A percentile compares a stretch with the other conserved stretches of the same genome.
phyloP scores from a whole-genome alignment of 2,113 vertebrate genomes.

The Ginglymostoma cirratum region DNA sequence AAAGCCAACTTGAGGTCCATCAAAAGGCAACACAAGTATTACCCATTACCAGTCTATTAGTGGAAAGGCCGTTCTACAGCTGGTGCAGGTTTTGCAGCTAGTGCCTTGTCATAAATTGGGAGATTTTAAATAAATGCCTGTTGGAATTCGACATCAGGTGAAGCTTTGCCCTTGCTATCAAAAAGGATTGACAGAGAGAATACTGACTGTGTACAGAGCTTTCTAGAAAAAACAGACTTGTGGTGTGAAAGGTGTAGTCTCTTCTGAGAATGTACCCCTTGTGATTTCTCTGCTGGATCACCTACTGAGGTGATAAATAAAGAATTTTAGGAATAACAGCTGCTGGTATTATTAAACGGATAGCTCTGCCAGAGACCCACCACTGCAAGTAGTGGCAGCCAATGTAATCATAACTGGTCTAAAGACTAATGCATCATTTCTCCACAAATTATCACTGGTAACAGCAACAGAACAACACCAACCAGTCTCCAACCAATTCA shows the following conservation, averaged over 20 bases:
- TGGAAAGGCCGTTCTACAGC: background rate
- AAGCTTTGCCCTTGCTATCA: background rate
- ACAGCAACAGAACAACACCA: background rate
- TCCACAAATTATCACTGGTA: background rate
- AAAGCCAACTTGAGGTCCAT: background rate
- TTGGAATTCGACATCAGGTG: background rate
- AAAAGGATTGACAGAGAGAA: background rate
- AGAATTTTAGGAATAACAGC: slow-evolving; percentile 31
- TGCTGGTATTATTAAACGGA: slow-evolving; percentile 22
- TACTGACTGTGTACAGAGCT: background rate
- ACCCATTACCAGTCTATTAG: background rate
- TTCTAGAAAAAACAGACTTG: background rate
- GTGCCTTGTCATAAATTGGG: background rate
- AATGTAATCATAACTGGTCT: slow-evolving; percentile 33
- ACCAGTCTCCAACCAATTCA: slow-evolving; percentile 6
- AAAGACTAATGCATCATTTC: background rate
- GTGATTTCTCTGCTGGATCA: slow-evolving; percentile 9
- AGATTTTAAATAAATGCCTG: background rate
- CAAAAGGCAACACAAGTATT: background rate
- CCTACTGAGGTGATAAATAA: slow-evolving; percentile 32
- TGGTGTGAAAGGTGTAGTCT: background rate
- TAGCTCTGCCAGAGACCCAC: slow-evolving; percentile 26
- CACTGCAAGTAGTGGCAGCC: background rate
- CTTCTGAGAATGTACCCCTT: slow-evolving; percentile 4
- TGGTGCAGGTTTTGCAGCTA: background rate